These are phyloP conservation scores for Florisuga fusca DNA, from an alignment of 2,797 vertebrate species.

Conservation along the genomic window DNA sequence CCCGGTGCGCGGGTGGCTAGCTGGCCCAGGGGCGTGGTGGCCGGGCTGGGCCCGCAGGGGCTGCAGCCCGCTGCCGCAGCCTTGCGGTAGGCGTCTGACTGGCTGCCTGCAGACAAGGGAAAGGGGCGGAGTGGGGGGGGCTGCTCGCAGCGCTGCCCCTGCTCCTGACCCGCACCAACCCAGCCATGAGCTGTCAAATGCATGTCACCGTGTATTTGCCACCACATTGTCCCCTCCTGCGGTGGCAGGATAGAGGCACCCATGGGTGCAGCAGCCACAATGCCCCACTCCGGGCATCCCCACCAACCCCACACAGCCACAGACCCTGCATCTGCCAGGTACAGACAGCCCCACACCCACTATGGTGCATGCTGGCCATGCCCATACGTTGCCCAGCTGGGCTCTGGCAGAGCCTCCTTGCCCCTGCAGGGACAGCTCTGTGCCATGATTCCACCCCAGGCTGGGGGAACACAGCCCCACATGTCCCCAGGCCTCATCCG, in stretches of 20 bases:
- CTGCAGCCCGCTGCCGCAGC: conserved; percentile 76
- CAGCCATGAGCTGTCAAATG: neutral
- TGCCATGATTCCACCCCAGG: neutral
- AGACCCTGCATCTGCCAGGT: neutral
- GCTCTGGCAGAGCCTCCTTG: neutral
- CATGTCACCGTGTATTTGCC: fast-evolving
- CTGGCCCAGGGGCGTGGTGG: conserved; percentile 70
- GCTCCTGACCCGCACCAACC: neutral
- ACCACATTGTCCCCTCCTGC: fast-evolving
- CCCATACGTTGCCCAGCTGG: fast-evolving
- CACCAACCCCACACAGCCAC: fast-evolving
- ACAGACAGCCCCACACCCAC: neutral
- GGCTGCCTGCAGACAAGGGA: conserved; percentile 78
- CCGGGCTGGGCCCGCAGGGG: conserved; percentile 78
- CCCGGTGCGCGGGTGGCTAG: conserved; percentile 61
- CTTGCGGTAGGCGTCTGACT: conserved; percentile 81
- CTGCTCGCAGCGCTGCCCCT: neutral
- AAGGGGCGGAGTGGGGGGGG: neutral
- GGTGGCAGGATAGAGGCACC: neutral
- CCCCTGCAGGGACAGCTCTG: neutral
- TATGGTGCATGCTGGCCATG: fast-evolving
- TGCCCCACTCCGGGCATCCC: neutral
- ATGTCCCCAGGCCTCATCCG: neutral
- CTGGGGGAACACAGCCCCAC: neutral
- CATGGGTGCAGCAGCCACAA: fast-evolving